phyloP scores from a whole-genome alignment of 2,113 vertebrate species.

The Rhinoderma darwinii region DNA sequence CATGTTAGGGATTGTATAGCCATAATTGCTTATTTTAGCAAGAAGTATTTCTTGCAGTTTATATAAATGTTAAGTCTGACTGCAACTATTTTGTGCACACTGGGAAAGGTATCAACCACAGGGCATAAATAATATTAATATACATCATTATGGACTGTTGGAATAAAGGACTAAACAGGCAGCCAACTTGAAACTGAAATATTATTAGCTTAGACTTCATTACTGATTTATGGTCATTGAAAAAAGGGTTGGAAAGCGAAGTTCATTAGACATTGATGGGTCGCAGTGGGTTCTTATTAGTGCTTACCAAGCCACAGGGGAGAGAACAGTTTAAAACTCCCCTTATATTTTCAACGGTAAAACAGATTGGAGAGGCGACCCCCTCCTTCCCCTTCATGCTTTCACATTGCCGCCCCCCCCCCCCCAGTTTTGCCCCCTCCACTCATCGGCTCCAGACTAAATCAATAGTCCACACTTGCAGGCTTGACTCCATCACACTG shows the following conservation, averaged over 20 bases:
- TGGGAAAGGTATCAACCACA: neutral
- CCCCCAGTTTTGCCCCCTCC: slow-evolving; percentile 17
- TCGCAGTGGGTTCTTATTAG: slow-evolving; percentile 18
- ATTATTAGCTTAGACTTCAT: slow-evolving; percentile 3
- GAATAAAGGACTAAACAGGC: neutral
- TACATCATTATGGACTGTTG: neutral
- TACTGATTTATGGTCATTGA: slow-evolving; percentile 10
- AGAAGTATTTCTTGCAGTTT: neutral
- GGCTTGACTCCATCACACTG: slow-evolving; percentile 41
- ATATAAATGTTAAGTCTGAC: neutral
- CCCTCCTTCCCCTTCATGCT: neutral
- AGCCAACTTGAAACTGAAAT: slow-evolving; percentile 9
- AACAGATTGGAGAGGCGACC: neutral
- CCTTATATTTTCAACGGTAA: slow-evolving; percentile 11
- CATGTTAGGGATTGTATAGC: neutral
- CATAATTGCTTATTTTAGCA: neutral
- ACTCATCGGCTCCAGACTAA: slow-evolving; percentile 49
- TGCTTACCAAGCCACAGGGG: slow-evolving; percentile 8
- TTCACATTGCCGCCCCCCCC: neutral
- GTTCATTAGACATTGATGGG: slow-evolving; percentile 19
- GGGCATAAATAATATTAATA: neutral
- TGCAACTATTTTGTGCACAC: neutral
- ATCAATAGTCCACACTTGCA: slow-evolving; percentile 44
- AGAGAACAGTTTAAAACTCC: neutral
- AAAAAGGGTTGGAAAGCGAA: neutral